Base-by-base conservation (phyloP, 37 sponge, comb jelly and placozoan genomes). In the Bolinopsis microptera region DNA sequence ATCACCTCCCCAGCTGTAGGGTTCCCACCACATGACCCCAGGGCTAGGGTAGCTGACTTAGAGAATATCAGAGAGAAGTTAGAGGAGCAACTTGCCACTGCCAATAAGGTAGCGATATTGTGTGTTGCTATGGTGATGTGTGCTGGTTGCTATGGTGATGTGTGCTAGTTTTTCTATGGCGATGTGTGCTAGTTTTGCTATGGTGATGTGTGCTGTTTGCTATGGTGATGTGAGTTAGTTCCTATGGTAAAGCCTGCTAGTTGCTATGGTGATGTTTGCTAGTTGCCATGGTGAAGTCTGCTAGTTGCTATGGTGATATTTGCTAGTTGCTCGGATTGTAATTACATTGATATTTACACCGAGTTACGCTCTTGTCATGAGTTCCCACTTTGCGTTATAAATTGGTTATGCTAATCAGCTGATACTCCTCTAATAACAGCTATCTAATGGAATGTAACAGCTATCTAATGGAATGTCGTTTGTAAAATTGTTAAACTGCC, bases 91-190 rank as follows among this genome's bases (percentile, higher is more conserved):
- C 31, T 86, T 25, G 61, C 38, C 3, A n/a, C 48, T 39, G 90
- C 90, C 0, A 86, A 86, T 34, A 86, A 86, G 90, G 90, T 86
- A 41, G 25, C 21, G 38, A 32, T 35, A 35, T 82, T 5, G 61
- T n/a, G 68, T 21, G 68, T 22, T 21, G 68, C 68, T 67, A 67
- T 67, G 34, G 21, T 24, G 32, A 28, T 28, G 82, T 34, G 23
- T 48, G 61, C 61, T 48, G 13, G 61, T 48, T 48, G 61, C 61
- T 48, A 48, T 48, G 61, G 61, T 48, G 61, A 13, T 13, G 61
- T 48, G 61, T 18, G 61, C 61, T 48, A 13, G 61, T 48, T 48
- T n/a, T n/a, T 18, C 61, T 48, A 48, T 48, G 61, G 61, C 13
- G 61, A 48, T 13, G 61, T 48, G 9, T 5, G 61, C 61, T 48